A percentile compares a stretch with the other conserved stretches of the same genome.
Conservation (phyloP, 2,113 vertebrate species). For the Alectura lathami region DNA sequence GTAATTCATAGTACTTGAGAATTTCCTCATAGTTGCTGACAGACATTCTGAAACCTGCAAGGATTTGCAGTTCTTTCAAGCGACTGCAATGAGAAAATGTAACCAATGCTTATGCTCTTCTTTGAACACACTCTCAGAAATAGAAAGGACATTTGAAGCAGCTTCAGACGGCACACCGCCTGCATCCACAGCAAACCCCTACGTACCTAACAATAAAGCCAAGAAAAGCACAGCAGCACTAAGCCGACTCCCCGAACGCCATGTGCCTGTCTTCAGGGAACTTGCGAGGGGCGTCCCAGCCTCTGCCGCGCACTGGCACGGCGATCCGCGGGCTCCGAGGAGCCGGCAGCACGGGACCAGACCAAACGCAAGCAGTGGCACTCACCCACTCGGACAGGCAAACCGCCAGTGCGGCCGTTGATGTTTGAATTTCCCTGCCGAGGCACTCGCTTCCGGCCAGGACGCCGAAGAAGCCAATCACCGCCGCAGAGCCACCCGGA, state of each 20-base stretch:
- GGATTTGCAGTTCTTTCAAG: background rate
- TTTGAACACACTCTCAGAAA: rapidly evolving
- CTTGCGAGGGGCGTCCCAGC: background rate
- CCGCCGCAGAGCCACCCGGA: rapidly evolving
- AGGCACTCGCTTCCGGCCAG: background rate
- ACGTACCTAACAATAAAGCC: background rate
- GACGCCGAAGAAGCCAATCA: background rate
- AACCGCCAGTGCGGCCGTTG: rapidly evolving
- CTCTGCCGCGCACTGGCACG: background rate
- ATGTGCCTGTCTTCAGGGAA: too few relatives aligned
- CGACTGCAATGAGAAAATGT: background rate
- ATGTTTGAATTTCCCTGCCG: background rate
- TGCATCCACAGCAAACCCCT: background rate
- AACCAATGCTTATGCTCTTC: background rate
- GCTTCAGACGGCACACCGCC: too few relatives aligned
- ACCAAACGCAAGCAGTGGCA: too few relatives aligned
- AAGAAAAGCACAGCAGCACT: background rate
- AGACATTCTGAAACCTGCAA: background rate
- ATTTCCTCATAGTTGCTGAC: conserved; percentile 74
- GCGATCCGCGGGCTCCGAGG: background rate
- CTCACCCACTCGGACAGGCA: rapidly evolving
- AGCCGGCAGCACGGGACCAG: rapidly evolving
- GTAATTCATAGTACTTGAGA: conserved; percentile 78
- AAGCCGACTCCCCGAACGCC: background rate
- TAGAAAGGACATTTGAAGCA: too few relatives aligned